Conservation (phyloP, 2,888 invertebrate genomes). For the Allolobophora icterica region DNA sequence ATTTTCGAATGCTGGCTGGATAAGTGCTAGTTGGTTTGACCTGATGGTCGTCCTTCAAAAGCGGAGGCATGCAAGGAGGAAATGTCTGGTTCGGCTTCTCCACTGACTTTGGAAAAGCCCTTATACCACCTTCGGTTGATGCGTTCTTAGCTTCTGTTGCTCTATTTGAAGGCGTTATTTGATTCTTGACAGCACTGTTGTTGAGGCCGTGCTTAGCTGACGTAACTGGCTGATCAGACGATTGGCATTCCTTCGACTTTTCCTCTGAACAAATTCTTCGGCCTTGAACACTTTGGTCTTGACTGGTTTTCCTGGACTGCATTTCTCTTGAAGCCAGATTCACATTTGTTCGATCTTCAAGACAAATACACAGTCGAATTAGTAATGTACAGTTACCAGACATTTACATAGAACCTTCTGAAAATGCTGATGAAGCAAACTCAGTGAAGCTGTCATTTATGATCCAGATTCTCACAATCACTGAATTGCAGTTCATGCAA, state of each 20-base stretch:
- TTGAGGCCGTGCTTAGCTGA: neutral
- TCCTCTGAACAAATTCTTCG: neutral
- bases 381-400: too few species aligned
- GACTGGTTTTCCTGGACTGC: neutral
- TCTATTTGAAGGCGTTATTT: neutral
- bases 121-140: neutral
- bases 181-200: neutral
- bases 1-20: conserved; percentile 2
- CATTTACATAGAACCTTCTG: too few species aligned
- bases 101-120: neutral
- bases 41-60: neutral
- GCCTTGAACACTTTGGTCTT: neutral
- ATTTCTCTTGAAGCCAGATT: conserved; percentile 12
- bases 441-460: too few species aligned
- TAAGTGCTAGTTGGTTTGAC: neutral
- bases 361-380: neutral
- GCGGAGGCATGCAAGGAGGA: neutral
- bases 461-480: too few species aligned
- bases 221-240: neutral
- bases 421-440: neutral
- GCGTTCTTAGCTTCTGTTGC: neutral
- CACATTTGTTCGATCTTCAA: conserved; percentile 11
- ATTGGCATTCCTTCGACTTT: neutral
- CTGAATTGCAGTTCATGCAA: too few species aligned
- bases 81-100: conserved; percentile 18